Percentiles rank a stretch among this genome's conserved stretches.
phyloP scores from a whole-genome alignment of 1,140 invertebrate genomes.

The Triops cancriformis region DNA sequence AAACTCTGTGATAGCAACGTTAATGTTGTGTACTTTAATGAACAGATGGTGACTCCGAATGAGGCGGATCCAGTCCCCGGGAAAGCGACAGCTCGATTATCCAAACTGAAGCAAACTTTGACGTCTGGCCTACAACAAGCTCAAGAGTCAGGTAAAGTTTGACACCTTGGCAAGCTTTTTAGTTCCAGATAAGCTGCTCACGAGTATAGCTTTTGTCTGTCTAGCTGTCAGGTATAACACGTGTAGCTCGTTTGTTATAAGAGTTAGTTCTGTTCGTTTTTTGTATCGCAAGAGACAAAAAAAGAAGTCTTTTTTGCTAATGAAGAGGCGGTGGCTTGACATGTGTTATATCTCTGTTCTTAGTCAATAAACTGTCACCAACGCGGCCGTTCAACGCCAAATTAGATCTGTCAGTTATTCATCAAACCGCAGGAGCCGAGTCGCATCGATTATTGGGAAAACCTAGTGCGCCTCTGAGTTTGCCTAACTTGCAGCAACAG shows the following conservation, averaged over 20 bases:
- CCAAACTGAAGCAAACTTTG: background rate
- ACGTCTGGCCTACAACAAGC: background rate
- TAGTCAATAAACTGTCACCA: constrained; percentile 1
- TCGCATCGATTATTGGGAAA: constrained; percentile 2
- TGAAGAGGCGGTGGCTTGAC: background rate
- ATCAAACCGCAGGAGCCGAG: background rate
- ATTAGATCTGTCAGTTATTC: background rate
- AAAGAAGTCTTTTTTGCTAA: no score
- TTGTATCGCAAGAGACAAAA: no score
- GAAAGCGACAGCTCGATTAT: constrained; percentile 9
- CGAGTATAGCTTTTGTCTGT: background rate
- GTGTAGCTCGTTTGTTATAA: background rate
- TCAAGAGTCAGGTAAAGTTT: constrained; percentile 6
- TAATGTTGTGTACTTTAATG: background rate
- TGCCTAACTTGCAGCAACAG: constrained; percentile 9
- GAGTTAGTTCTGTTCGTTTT: background rate
- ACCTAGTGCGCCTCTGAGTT: background rate
- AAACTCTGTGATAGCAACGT: background rate
- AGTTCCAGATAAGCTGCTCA: background rate
- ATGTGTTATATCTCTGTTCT: background rate
- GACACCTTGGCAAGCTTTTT: background rate
- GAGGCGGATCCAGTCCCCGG: background rate
- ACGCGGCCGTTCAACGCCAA: constrained; percentile 11
- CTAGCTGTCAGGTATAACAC: background rate
- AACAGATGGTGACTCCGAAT: background rate